A percentile compares a stretch with the other conserved stretches of the same genome.
These are phyloP conservation scores for Sula dactylatra DNA, from an alignment of 2,113 vertebrate genomes.

Conservation along the genomic window DNA sequence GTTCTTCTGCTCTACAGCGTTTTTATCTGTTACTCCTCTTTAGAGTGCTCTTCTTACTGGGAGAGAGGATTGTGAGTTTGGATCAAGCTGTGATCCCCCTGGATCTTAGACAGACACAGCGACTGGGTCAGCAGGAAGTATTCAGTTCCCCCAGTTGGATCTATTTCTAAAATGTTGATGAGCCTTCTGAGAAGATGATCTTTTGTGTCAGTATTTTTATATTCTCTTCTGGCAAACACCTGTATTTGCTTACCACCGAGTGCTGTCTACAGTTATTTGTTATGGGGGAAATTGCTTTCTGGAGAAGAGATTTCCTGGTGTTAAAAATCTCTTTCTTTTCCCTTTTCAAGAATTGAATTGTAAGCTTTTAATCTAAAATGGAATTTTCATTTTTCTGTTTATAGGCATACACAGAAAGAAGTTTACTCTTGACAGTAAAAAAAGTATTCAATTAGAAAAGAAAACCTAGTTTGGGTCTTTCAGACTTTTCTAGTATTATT, in stretches of 20 bases:
- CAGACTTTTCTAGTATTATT: not conserved
- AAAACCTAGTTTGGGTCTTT: not conserved
- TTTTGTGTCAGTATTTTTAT: not conserved
- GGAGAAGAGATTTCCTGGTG: conserved; percentile 48
- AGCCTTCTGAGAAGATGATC: conserved; percentile 16
- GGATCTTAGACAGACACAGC: not conserved
- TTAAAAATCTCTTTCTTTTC: not conserved
- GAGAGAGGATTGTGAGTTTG: not conserved
- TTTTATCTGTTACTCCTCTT: not conserved
- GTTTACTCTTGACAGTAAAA: conserved; percentile 2
- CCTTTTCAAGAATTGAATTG: conserved; percentile 12
- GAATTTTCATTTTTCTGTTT: not conserved
- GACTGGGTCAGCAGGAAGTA: not conserved
- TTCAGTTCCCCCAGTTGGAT: not conserved
- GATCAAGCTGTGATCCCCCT: not conserved
- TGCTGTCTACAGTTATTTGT: not conserved
- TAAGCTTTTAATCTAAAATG: conserved; percentile 7
- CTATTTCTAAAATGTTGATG: conserved; percentile 27
- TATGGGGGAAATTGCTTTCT: conserved; percentile 8
- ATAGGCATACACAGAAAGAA: not conserved
- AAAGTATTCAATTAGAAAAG: not conserved
- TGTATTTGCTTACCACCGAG: not conserved
- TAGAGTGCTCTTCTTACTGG: not conserved
- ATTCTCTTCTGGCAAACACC: not conserved
- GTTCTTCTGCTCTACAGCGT: not conserved